phyloP scores from a whole-genome alignment of 2,888 invertebrate species.

The Yponomeuta evonymella region DNA sequence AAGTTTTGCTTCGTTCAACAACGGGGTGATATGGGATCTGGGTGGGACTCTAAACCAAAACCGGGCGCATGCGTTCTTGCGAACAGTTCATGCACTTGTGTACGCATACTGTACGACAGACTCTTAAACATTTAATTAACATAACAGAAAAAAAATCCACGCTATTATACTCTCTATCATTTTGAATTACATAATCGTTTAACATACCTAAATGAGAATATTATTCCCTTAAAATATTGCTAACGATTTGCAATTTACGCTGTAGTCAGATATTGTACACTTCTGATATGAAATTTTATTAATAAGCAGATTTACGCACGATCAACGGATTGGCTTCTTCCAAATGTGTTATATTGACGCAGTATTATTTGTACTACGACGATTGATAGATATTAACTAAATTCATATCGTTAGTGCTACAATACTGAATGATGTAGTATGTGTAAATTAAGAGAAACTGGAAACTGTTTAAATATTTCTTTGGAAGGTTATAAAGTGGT shows the following conservation, averaged over 20 bases:
- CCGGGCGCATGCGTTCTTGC: not conserved
- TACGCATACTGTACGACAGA: no score
- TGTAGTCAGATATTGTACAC: conserved; percentile 8
- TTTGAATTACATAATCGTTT: no score
- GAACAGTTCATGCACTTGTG: no score
- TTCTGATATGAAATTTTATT: conserved; percentile 8
- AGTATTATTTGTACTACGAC: conserved; percentile 20
- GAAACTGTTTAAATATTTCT: not conserved
- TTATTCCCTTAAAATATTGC: no score
- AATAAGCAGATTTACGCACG: not conserved
- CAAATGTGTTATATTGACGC: conserved; percentile 4
- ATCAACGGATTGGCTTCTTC: conserved; percentile 4
- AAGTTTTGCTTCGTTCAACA: not conserved
- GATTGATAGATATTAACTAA: conserved; percentile 20
- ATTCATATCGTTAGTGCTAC: conserved; percentile 23
- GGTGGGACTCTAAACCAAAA: not conserved
- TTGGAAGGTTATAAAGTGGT: not conserved
- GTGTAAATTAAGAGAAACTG: not conserved
- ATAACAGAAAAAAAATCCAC: no score
- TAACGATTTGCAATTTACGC: no score
- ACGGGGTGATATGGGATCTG: not conserved
- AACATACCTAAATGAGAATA: no score
- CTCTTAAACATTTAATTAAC: no score
- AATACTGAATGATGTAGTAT: conserved; percentile 13
- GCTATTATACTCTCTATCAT: no score